Conservation (phyloP, 2,797 vertebrate genomes). For the Capromys pilorides region DNA sequence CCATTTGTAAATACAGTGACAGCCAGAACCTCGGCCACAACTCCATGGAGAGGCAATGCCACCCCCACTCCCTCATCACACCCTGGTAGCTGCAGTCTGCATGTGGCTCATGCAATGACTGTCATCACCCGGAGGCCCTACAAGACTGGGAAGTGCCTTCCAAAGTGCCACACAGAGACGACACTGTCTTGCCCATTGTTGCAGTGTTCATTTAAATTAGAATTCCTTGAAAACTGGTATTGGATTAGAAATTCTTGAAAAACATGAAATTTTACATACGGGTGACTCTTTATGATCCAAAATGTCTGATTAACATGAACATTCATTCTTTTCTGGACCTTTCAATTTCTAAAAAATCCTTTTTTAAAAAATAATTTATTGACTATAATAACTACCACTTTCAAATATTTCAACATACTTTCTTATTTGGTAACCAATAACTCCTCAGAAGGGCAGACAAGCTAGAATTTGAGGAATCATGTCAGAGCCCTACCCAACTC, state of each 20-base stretch:
- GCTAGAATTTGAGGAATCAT: background rate
- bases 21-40: conserved; percentile 42
- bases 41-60: background rate
- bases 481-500: background rate
- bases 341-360: conserved; percentile 17
- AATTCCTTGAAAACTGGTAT: conserved; percentile 75
- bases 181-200: conserved; percentile 76
- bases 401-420: conserved; percentile 27
- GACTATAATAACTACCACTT: conserved; percentile 58
- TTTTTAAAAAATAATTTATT: conserved; percentile 15
- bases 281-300: conserved; percentile 52
- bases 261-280: conserved; percentile 73
- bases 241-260: conserved; percentile 71
- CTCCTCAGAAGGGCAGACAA: background rate
- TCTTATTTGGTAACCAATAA: conserved; percentile 27
- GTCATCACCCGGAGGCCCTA: conserved; percentile 71
- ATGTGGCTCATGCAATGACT: conserved; percentile 44
- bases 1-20: conserved; percentile 60
- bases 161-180: conserved; percentile 75
- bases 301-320: conserved; percentile 42
- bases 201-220: conserved; percentile 75
- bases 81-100: conserved; percentile 21
- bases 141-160: conserved; percentile 71
- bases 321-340: conserved; percentile 44
- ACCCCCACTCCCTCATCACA: background rate